Percentiles rank a stretch among this genome's conserved stretches.
phyloP scores from a whole-genome alignment of 1,140 invertebrate species.

The Penaeus japonicus region DNA sequence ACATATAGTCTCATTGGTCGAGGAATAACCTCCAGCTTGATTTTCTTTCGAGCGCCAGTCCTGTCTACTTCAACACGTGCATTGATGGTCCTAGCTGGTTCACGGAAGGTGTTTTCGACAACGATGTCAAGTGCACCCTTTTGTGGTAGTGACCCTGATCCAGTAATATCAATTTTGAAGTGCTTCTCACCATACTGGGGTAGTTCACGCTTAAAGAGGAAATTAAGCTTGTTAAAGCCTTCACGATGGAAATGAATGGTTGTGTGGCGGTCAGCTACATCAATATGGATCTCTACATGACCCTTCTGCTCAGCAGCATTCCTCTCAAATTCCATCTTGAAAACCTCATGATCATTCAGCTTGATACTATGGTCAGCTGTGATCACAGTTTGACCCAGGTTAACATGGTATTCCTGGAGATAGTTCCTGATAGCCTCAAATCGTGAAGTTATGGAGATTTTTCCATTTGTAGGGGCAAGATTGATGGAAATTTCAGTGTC shows the following conservation, averaged over 20 bases:
- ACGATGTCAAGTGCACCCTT: slow-evolving; percentile 23
- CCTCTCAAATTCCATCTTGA: slow-evolving; percentile 33
- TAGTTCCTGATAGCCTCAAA: slow-evolving; percentile 15
- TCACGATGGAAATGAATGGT: slow-evolving; percentile 39
- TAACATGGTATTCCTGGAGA: background rate
- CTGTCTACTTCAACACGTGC: slow-evolving; percentile 34
- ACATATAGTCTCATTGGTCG: slow-evolving; percentile 15
- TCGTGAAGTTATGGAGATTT: slow-evolving; percentile 27
- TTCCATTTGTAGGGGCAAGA: background rate
- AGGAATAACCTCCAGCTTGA: slow-evolving; percentile 38
- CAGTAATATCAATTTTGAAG: slow-evolving; percentile 18
- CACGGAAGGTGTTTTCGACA: slow-evolving; percentile 44
- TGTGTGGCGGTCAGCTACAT: slow-evolving; percentile 17
- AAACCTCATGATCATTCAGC: slow-evolving; percentile 37
- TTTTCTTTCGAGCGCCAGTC: slow-evolving; percentile 16
- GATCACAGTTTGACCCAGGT: background rate
- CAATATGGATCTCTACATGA: slow-evolving; percentile 30
- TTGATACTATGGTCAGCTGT: background rate
- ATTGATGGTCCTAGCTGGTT: background rate
- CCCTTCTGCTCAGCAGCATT: background rate
- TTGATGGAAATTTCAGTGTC: slow-evolving; percentile 21
- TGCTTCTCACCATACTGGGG: background rate
- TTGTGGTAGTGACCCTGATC: slow-evolving; percentile 11
- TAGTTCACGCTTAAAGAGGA: slow-evolving; percentile 25
- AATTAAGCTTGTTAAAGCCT: slow-evolving; percentile 24